These are phyloP conservation scores for Macroglossus sobrinus DNA, from an alignment of 2,113 vertebrate species.

Conservation along the genomic window DNA sequence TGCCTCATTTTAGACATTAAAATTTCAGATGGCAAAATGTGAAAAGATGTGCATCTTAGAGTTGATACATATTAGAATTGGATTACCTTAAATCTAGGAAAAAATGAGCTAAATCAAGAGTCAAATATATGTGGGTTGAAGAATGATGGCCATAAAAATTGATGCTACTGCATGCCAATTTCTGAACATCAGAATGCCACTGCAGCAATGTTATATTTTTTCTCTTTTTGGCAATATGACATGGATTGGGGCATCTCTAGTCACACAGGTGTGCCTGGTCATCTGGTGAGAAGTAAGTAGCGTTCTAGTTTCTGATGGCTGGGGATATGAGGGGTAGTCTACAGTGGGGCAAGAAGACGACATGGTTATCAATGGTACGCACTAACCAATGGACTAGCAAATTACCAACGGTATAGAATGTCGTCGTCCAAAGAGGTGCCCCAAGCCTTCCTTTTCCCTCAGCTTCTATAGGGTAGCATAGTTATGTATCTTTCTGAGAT, in stretches of 20 bases:
- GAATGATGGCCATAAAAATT: neutral
- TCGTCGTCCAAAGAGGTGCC: neutral
- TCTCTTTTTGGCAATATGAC: neutral
- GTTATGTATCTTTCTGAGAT: neutral
- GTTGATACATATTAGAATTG: neutral
- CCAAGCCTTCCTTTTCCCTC: neutral
- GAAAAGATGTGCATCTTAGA: neutral
- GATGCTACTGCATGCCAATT: no score
- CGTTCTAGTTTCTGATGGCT: neutral
- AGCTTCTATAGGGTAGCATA: neutral
- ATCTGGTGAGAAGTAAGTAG: neutral
- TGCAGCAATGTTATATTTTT: neutral
- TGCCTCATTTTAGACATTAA: neutral
- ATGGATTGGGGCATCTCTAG: neutral
- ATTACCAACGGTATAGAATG: neutral
- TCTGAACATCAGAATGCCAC: neutral
- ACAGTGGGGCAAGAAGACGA: neutral
- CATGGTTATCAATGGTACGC: accelerated
- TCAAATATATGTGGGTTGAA: neutral
- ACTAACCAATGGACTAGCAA: neutral
- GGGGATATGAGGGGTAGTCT: neutral
- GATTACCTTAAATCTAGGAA: neutral
- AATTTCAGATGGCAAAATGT: neutral
- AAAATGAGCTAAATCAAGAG: neutral
- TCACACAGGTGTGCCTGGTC: neutral